Percentiles rank a stretch among this genome's conserved stretches.
These are phyloP conservation scores for Coccyzus lansbergi DNA, from an alignment of 2,797 vertebrate genomes.

Conservation along the genomic window DNA sequence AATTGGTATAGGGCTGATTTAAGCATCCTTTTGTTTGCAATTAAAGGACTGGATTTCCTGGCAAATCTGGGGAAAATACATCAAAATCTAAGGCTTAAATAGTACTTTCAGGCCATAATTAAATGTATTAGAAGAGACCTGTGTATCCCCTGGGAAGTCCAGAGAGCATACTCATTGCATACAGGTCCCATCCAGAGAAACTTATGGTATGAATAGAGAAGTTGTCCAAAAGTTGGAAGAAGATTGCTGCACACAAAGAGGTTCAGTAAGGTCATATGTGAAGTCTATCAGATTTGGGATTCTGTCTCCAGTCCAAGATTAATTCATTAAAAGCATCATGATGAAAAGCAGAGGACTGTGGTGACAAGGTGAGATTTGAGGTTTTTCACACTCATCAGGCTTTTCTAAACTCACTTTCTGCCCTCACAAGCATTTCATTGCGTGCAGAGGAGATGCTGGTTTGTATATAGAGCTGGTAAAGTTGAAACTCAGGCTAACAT, in stretches of 20 bases:
- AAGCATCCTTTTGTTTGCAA: not conserved
- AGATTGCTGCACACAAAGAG: not conserved
- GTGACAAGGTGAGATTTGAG: not conserved
- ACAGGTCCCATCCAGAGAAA: not conserved
- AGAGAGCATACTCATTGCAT: not conserved
- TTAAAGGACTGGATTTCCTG: not conserved
- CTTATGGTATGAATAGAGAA: not conserved
- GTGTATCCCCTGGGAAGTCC: not conserved
- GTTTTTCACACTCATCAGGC: not conserved
- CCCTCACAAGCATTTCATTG: accelerated
- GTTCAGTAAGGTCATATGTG: not conserved
- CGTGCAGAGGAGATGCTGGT: accelerated
- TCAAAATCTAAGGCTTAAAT: not conserved
- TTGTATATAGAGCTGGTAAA: not conserved
- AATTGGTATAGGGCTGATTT: not conserved
- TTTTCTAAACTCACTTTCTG: not conserved
- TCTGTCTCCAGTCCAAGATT: not conserved
- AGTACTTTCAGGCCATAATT: not conserved
- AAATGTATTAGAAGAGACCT: not conserved
- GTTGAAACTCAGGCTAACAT: accelerated
- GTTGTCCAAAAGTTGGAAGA: not conserved
- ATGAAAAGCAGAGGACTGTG: not conserved
- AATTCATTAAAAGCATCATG: not conserved
- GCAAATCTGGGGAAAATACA: not conserved
- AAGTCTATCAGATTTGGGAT: not conserved